phyloP scores from a whole-genome alignment of 2,113 vertebrate species.

The Todiramphus chloris region DNA sequence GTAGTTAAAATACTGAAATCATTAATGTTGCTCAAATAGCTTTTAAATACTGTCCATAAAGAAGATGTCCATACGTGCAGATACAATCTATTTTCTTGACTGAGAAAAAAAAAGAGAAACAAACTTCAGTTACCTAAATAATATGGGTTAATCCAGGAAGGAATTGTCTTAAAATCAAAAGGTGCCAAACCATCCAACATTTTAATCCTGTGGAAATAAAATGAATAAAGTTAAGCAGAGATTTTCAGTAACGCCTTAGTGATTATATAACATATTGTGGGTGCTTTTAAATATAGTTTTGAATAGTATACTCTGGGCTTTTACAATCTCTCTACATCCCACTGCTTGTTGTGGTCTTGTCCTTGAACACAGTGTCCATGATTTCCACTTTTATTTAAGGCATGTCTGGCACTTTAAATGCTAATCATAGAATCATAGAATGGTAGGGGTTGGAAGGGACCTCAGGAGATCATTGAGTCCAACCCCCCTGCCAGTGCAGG shows the following conservation, averaged over 20 bases:
- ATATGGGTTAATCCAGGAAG: constrained; percentile 79
- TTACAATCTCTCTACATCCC: neutral
- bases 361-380: neutral
- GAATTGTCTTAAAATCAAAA: constrained; percentile 87
- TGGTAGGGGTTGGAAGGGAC: no score
- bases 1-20: neutral
- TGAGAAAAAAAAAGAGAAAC: neutral
- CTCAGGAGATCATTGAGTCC: no score
- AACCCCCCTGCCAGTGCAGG: no score
- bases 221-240: neutral
- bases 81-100: neutral
- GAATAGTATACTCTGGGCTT: neutral
- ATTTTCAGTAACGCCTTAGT: neutral
- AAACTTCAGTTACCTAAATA: constrained; percentile 78
- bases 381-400: neutral
- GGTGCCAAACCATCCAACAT: constrained; percentile 82
- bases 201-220: constrained; percentile 71
- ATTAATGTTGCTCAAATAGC: neutral
- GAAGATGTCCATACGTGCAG: neutral
- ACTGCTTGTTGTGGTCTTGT: neutral
- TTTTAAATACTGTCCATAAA: neutral
- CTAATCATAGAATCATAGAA: neutral
- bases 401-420: neutral
- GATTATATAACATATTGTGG: neutral
- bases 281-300: neutral